Percentiles rank a stretch among this genome's conserved stretches.
These are phyloP conservation scores for Uloborus plumipes DNA, from an alignment of 2,888 invertebrate genomes.

Conservation along the genomic window DNA sequence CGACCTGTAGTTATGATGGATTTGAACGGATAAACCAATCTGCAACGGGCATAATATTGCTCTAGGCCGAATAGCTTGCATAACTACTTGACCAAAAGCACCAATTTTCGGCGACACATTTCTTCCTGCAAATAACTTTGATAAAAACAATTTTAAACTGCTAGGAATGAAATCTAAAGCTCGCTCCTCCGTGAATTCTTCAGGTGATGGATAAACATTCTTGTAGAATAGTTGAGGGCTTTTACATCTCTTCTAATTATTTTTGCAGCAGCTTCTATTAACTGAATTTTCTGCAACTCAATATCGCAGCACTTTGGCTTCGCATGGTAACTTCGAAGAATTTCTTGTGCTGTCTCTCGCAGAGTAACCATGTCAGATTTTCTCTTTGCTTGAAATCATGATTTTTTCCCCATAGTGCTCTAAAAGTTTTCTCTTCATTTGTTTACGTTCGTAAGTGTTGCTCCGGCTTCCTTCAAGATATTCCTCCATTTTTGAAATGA, in stretches of 20 bases:
- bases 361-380: constrained; percentile 18
- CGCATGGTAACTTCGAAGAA: constrained; percentile 19
- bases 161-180: background rate
- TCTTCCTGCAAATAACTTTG: constrained; percentile 2
- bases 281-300: constrained; percentile 17
- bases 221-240: background rate
- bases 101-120: too few relatives aligned
- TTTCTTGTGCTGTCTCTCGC: constrained; percentile 17
- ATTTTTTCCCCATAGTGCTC: too few relatives aligned
- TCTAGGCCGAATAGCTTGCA: constrained; percentile 8
- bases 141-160: background rate
- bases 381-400: constrained; percentile 11
- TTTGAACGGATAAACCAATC: constrained; percentile 1
- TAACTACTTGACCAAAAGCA: constrained; percentile 15
- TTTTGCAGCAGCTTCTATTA: constrained; percentile 3
- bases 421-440: too few relatives aligned
- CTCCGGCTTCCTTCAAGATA: too few relatives aligned
- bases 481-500: too few relatives aligned
- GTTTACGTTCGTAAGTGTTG: too few relatives aligned
- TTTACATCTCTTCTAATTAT: constrained; percentile 2
- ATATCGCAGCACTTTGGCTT: constrained; percentile 25
- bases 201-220: constrained; percentile 9
- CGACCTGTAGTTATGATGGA: constrained; percentile 66
- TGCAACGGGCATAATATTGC: constrained; percentile 13
- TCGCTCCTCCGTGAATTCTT: constrained; percentile 1